Base-by-base conservation (phyloP, 2,888 invertebrate genomes). In the Aquatica leii region DNA sequence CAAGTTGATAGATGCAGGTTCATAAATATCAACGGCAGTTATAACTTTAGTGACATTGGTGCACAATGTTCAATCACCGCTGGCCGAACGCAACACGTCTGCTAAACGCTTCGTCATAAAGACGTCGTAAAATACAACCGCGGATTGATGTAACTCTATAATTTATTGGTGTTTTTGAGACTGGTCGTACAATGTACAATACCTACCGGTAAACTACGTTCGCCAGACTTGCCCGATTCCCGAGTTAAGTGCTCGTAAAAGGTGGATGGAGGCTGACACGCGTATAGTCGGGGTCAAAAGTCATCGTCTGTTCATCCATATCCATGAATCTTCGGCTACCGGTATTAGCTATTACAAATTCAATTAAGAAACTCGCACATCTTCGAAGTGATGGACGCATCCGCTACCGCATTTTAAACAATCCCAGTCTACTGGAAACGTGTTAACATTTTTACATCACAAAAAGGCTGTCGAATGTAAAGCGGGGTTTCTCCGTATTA, bases 391-490 rank as follows among this genome's bases (percentile, higher is more conserved):
- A 62, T 62, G 59, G 52, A 53, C 60, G 63, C 46, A 59, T 24
- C 59, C 37, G 24, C 51, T 43, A 46, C 54, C 46, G 58, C 61
- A 60, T 60, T 53, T 53, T 62, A 70, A 68, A 59, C 46, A 55
- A 65, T 67, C 66, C 62, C 68, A 52, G 34, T 68, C 69, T 66
- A 69, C 62, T 70, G 61, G 67, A 72, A 74, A 76, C 74, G 75
- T 77, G 77, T 77, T 78, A 77, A 76, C 75, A 77, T 77, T 78
- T 76, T 79, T 77, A 75, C 78, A 77, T 76, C 69, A 76, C 76
- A 78, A 77, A 78, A 78, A 77, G 75, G 74, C 71, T 75, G 74
- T 76, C 72, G 72, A 74, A 73, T 73, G 68, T 70, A 73, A 75
- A 76, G 69, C 71, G 72, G 76, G 76, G 74, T 72, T 74, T 71